Evolutionary conservation across 2,888 invertebrate species (phyloP).

Genomic region (Trichopria drosophilae): DNA sequence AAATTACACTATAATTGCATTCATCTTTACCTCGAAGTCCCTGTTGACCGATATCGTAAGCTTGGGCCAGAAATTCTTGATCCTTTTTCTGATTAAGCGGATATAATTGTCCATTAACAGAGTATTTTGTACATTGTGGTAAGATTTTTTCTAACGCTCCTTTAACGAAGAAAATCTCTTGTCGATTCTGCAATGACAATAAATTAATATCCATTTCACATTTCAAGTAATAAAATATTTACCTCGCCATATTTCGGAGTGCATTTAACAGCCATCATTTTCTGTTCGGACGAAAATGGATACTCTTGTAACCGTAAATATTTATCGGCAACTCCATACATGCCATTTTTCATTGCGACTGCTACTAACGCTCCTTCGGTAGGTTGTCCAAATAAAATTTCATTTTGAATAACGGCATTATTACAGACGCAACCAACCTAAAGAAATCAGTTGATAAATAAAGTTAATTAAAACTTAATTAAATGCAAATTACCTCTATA

Average conservation of each 20-base stretch:
- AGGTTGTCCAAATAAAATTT: slow-evolving; percentile 87
- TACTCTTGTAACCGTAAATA: slow-evolving; percentile 89
- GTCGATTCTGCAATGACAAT: slow-evolving; percentile 59
- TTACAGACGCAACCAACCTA: slow-evolving; percentile 89
- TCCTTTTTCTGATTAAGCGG: slow-evolving; percentile 79
- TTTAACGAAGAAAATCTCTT: slow-evolving; percentile 88
- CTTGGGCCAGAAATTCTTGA: slow-evolving; percentile 77
- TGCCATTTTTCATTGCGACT: slow-evolving; percentile 88
- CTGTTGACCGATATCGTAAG: slow-evolving; percentile 84
- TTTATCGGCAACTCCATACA: slow-evolving; percentile 78
- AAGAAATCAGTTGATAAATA: slow-evolving; percentile 4
- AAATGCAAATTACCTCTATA: slow-evolving; percentile 69
- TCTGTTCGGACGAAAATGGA: slow-evolving; percentile 94
- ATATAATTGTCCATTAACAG: slow-evolving; percentile 72
- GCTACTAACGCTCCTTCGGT: slow-evolving; percentile 96
- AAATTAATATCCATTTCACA: not conserved
- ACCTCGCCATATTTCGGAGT: slow-evolving; percentile 76
- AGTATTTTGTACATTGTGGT: slow-evolving; percentile 80
- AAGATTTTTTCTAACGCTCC: slow-evolving; percentile 92
- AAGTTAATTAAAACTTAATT: not conserved
- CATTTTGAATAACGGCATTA: slow-evolving; percentile 88
- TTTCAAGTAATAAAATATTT: slow-evolving; percentile 31
- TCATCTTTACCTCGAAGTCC: slow-evolving; percentile 67
- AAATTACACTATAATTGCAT: not conserved
- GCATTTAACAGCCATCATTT: slow-evolving; percentile 98